Evolutionary conservation across 1,140 invertebrate genomes (phyloP).

Genomic region (Zophobas atratus): DNA sequence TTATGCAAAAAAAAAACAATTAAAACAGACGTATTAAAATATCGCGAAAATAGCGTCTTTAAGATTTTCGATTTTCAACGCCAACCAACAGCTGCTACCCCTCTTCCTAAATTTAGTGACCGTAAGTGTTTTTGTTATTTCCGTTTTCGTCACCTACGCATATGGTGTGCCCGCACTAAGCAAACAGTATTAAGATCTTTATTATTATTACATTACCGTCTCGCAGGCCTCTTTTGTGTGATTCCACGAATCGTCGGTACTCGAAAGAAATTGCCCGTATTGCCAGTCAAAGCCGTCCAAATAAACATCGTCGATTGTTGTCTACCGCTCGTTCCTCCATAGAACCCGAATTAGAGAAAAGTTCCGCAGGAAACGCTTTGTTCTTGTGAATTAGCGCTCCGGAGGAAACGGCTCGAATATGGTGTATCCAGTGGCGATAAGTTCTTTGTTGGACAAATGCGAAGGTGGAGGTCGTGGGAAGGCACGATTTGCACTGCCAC

Average conservation of each 20-base stretch:
- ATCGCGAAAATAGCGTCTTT: not conserved
- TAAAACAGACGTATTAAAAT: too few species aligned
- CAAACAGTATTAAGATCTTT: slow-evolving; percentile 22
- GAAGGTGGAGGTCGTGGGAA: slow-evolving; percentile 26
- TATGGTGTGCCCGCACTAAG: slow-evolving; percentile 30
- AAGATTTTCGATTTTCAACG: slow-evolving; percentile 10
- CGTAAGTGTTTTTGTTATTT: slow-evolving; percentile 38
- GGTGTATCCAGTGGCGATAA: slow-evolving; percentile 4
- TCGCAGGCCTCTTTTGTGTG: slow-evolving; percentile 2
- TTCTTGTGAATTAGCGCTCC: not conserved
- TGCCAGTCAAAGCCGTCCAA: not conserved
- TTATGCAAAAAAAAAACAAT: too few species aligned
- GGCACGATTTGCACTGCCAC: slow-evolving; percentile 10
- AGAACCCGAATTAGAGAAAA: not conserved
- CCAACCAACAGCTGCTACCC: slow-evolving; percentile 12
- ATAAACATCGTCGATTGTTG: slow-evolving; percentile 1
- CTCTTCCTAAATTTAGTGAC: slow-evolving; percentile 35
- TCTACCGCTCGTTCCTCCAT: not conserved
- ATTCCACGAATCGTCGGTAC: slow-evolving; percentile 6
- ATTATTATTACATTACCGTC: slow-evolving; percentile 7
- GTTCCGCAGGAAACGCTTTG: not conserved
- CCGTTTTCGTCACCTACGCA: slow-evolving; percentile 38
- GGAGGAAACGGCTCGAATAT: not conserved
- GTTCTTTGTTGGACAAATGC: not conserved
- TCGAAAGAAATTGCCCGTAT: not conserved